Conservation (phyloP, 2,113 vertebrate species). For the Sturnira hondurensis region DNA sequence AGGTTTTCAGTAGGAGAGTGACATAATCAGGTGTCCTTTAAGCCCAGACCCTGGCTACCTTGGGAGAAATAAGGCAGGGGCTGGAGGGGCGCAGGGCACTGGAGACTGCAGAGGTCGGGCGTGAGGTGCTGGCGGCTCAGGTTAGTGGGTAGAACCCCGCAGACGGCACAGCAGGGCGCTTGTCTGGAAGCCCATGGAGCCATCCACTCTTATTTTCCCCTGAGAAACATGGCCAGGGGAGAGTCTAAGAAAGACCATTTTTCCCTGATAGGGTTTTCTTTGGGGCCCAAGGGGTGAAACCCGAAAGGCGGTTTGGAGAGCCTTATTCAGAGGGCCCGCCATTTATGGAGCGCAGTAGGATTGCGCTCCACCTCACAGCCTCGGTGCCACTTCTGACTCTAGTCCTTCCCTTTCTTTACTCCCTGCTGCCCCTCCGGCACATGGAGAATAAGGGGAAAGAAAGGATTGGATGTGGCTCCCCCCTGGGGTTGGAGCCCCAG, state of each 20-base stretch:
- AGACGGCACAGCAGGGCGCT: accelerated
- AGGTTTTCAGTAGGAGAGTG: not conserved
- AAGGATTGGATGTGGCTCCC: not conserved
- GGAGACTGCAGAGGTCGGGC: not conserved
- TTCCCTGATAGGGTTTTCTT: not conserved
- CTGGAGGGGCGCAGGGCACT: not conserved
- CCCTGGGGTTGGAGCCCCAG: not conserved
- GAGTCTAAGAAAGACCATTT: not conserved
- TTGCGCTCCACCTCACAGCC: not conserved
- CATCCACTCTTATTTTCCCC: not conserved
- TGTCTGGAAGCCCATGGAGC: not conserved
- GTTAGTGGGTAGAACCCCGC: not conserved
- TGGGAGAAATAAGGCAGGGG: not conserved
- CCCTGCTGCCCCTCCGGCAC: not conserved
- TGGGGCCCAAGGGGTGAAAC: not conserved
- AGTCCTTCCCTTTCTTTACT: not conserved
- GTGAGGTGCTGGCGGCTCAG: not conserved
- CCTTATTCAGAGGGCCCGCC: not conserved
- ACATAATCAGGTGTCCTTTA: not conserved
- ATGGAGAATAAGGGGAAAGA: not conserved
- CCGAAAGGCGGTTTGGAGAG: not conserved
- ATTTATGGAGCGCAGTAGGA: not conserved
- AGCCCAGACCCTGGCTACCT: not conserved
- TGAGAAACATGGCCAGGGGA: not conserved
- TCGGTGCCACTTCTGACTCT: not conserved